These are phyloP conservation scores for Helleia helle DNA, from an alignment of 2,888 invertebrate species.

Conservation along the genomic window DNA sequence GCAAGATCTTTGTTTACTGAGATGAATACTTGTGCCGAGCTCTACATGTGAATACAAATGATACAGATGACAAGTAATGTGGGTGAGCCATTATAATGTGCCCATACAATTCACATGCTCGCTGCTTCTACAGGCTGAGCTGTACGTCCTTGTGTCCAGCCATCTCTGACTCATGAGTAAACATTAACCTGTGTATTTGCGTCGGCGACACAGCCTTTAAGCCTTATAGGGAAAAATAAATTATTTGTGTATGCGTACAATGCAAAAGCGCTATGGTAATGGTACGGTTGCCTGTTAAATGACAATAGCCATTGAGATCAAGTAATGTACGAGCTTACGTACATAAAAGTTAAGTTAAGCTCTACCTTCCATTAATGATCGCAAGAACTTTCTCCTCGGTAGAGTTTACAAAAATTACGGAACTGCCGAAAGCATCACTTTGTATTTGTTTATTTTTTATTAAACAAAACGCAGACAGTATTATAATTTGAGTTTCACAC, in stretches of 20 bases:
- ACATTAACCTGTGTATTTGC: slow-evolving; percentile 35
- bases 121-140: slow-evolving; percentile 35
- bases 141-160: slow-evolving; percentile 58
- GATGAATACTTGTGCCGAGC: not conserved
- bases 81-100: slow-evolving; percentile 35
- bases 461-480: no score
- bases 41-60: slow-evolving; percentile 16
- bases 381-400: slow-evolving; percentile 4
- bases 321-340: not conserved
- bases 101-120: slow-evolving; percentile 47
- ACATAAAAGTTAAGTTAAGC: not conserved
- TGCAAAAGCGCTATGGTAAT: no score
- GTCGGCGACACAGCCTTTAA: slow-evolving; percentile 59
- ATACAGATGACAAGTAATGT: slow-evolving; percentile 28
- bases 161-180: slow-evolving; percentile 61
- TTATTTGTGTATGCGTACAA: no score
- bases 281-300: no score
- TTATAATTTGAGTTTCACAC: no score
- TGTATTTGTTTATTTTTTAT: not conserved
- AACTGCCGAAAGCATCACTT: not conserved
- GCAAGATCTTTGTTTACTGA: no score
- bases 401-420: slow-evolving; percentile 1
- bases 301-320: no score
- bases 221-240: slow-evolving; percentile 34
- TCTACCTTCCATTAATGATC: not conserved